Conservation (phyloP, 2,888 invertebrate species). For the Rhingia campestris region DNA sequence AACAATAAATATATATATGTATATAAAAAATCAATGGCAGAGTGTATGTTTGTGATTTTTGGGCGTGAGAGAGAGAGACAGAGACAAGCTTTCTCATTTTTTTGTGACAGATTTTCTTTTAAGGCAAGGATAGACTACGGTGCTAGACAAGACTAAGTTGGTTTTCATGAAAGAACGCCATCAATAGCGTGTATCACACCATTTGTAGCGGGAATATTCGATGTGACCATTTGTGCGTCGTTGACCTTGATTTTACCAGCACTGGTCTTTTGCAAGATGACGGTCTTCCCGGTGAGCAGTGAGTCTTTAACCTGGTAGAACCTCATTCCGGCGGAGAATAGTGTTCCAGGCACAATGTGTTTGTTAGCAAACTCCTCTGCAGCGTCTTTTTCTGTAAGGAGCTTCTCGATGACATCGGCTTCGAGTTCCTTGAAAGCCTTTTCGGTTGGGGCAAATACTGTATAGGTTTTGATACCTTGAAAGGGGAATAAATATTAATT, state of each 20-base stretch:
- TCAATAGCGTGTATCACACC: constrained; percentile 94
- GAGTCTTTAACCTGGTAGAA: constrained; percentile 93
- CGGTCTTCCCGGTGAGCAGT: constrained; percentile 88
- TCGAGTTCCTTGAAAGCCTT: constrained; percentile 89
- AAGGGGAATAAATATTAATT: background rate
- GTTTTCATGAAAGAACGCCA: constrained; percentile 84
- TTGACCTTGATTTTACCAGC: constrained; percentile 92
- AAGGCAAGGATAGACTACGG: constrained; percentile 63
- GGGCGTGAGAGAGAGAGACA: constrained; percentile 19
- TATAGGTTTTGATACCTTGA: constrained; percentile 91
- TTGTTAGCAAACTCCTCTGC: constrained; percentile 90
- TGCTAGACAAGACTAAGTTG: background rate
- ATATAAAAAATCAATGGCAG: constrained; percentile 58
- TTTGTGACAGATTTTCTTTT: constrained; percentile 31
- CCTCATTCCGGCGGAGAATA: constrained; percentile 93
- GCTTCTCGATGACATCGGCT: constrained; percentile 85
- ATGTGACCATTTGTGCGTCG: constrained; percentile 90
- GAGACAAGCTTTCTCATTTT: constrained; percentile 27
- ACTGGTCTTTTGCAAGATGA: constrained; percentile 90
- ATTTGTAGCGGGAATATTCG: constrained; percentile 94
- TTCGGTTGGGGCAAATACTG: constrained; percentile 93
- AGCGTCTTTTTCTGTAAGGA: constrained; percentile 86
- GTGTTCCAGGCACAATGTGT: constrained; percentile 90
- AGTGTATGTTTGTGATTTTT: constrained; percentile 25
- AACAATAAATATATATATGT: constrained; percentile 37